Percentiles rank a stretch among this genome's conserved stretches.
These are phyloP conservation scores for Panagrolaimus sp. DNA, from an alignment of 1,140 invertebrate genomes.

Conservation along the genomic window DNA sequence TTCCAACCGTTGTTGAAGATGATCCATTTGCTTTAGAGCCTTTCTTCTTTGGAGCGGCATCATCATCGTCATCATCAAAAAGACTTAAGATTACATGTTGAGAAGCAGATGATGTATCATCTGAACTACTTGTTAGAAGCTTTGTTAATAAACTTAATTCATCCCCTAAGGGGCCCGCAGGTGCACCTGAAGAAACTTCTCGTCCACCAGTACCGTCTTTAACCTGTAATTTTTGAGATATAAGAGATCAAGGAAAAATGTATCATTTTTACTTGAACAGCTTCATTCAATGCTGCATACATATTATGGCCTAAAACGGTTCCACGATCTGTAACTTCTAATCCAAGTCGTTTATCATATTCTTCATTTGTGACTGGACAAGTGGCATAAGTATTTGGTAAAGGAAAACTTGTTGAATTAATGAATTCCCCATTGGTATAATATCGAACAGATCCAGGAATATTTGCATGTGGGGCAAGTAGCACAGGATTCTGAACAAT, in stretches of 20 bases:
- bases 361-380: slow-evolving; percentile 13
- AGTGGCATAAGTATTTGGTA: slow-evolving; percentile 23
- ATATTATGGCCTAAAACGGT: background rate
- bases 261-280: background rate
- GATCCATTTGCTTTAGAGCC: background rate
- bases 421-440: slow-evolving; percentile 42
- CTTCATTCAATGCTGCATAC: background rate
- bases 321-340: slow-evolving; percentile 4
- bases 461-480: background rate
- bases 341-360: background rate
- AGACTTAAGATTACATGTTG: slow-evolving; percentile 36
- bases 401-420: slow-evolving; percentile 26
- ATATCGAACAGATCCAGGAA: slow-evolving; percentile 46
- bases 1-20: background rate
- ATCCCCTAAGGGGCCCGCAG: slow-evolving; percentile 23
- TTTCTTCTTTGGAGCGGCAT: slow-evolving; percentile 16
- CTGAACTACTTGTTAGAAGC: slow-evolving; percentile 23
- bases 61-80: slow-evolving; percentile 35
- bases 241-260: background rate
- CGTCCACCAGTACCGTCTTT: background rate
- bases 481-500: background rate
- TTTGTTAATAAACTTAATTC: slow-evolving; percentile 47
- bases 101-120: slow-evolving; percentile 19
- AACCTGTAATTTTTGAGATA: slow-evolving; percentile 2
- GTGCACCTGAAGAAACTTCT: background rate